Percentiles rank a stretch among this genome's conserved stretches.
Conservation (phyloP, 2,113 vertebrate species). For the Corythoichthys haematopterus region DNA sequence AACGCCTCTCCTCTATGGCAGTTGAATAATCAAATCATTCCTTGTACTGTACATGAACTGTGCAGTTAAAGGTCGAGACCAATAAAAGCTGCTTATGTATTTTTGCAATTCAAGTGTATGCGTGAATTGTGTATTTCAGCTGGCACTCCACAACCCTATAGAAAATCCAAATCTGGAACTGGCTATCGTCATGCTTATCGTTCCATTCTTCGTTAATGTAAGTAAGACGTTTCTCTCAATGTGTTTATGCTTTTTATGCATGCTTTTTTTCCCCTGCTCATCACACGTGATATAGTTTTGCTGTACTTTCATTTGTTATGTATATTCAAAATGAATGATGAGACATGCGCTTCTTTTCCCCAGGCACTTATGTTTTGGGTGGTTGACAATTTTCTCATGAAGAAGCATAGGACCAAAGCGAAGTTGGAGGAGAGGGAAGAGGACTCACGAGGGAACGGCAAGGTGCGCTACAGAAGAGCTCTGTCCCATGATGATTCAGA, state of each 20-base stretch:
- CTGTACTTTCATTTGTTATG: not conserved
- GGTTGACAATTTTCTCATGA: slow-evolving; percentile 99
- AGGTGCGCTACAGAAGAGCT: slow-evolving; percentile 91
- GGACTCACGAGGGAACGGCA: slow-evolving; percentile 85
- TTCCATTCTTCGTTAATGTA: slow-evolving; percentile 96
- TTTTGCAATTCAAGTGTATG: slow-evolving; percentile 10
- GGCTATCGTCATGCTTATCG: slow-evolving; percentile 96
- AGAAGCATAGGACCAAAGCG: slow-evolving; percentile 97
- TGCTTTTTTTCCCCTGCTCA: not conserved
- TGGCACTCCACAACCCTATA: slow-evolving; percentile 87
- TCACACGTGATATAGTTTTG: not conserved
- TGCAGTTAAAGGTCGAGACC: too few species aligned
- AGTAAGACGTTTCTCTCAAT: slow-evolving; percentile 48
- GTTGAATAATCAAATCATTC: too few species aligned
- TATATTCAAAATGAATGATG: not conserved
- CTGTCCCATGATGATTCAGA: slow-evolving; percentile 95
- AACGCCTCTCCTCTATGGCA: too few species aligned
- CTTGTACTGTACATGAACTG: too few species aligned
- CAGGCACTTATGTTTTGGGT: slow-evolving; percentile 98
- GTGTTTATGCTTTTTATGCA: not conserved
- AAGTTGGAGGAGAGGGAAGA: slow-evolving; percentile 92
- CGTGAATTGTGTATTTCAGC: slow-evolving; percentile 65
- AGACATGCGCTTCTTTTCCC: slow-evolving; percentile 6
- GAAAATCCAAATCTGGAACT: slow-evolving; percentile 88
- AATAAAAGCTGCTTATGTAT: slow-evolving; percentile 6